Percentiles rank a stretch among this genome's conserved stretches.
phyloP scores from a whole-genome alignment of 2,888 invertebrate species.

The Cinara cedri region DNA sequence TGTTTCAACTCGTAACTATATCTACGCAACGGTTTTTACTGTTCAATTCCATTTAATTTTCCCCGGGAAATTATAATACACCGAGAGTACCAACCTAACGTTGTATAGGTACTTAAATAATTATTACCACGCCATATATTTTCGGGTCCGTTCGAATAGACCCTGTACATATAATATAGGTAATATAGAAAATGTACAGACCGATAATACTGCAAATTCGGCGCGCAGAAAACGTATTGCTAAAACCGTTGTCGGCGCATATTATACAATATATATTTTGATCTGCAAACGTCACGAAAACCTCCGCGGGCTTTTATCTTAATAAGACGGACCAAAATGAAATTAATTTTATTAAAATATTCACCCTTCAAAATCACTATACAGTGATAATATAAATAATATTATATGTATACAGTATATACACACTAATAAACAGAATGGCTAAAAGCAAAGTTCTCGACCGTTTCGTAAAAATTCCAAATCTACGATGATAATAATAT shows the following conservation, averaged over 20 bases:
- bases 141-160: too few relatives aligned
- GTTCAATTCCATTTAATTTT: too few relatives aligned
- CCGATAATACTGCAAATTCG: background rate
- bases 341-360: constrained; percentile 28
- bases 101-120: too few relatives aligned
- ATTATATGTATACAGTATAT: background rate
- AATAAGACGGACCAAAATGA: background rate
- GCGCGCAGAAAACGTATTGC: background rate
- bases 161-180: too few relatives aligned
- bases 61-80: too few relatives aligned
- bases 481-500: background rate
- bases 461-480: background rate
- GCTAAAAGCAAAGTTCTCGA: background rate
- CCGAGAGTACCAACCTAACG: too few relatives aligned
- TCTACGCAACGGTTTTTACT: too few relatives aligned
- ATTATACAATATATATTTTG: background rate
- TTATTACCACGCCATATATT: too few relatives aligned
- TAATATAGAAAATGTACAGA: background rate
- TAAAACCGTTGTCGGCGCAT: background rate
- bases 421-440: background rate
- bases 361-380: background rate
- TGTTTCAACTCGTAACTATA: too few relatives aligned
- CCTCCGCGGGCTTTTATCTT: background rate
- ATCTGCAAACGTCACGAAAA: background rate
- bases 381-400: background rate